Evolutionary conservation across 1,140 invertebrate genomes (phyloP).

Genomic region (Amyelois transitella): DNA sequence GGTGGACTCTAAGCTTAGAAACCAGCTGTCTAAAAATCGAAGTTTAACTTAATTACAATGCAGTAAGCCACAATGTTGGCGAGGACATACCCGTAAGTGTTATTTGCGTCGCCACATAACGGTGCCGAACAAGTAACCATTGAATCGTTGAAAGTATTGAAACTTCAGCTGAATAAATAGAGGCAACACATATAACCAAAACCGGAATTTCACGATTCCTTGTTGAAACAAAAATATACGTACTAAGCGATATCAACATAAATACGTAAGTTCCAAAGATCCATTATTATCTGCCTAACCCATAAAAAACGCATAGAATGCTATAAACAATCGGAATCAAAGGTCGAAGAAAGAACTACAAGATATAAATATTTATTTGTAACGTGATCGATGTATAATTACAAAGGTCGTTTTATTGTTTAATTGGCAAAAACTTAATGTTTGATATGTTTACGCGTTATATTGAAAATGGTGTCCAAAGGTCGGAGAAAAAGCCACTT

Average conservation of each 20-base stretch:
- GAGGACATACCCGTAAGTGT: too few relatives aligned
- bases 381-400: neutral
- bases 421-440: neutral
- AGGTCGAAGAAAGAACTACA: neutral
- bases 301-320: neutral
- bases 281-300: neutral
- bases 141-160: neutral
- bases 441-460: neutral
- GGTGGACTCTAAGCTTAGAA: too few relatives aligned
- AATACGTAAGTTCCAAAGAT: neutral
- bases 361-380: neutral
- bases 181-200: neutral
- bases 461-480: conserved; percentile 6
- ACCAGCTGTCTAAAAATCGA: too few relatives aligned
- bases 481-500: conserved; percentile 20
- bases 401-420: neutral
- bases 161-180: neutral
- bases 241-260: neutral
- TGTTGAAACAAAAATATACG: too few relatives aligned
- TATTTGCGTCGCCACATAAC: neutral
- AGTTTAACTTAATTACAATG: too few relatives aligned
- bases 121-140: neutral
- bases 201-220: neutral
- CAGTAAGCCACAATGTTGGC: too few relatives aligned
- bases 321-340: neutral